A percentile compares a stretch with the other conserved stretches of the same genome.
Evolutionary conservation across 2,888 invertebrate genomes (phyloP).

Genomic region (Cryptocephalus moraei): DNA sequence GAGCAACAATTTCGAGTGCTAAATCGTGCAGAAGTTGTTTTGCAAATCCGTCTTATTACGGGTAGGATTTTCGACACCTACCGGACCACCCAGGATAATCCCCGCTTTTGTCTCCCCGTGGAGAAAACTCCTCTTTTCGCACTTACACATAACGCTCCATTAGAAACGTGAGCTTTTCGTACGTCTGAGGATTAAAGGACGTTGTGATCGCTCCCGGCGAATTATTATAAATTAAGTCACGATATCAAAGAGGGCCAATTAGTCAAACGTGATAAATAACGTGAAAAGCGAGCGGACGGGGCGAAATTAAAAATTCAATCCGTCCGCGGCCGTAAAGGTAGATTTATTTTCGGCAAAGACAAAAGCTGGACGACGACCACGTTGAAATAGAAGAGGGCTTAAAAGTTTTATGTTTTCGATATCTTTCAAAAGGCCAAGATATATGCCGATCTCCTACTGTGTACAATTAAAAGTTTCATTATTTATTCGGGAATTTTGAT

Average conservation of each 20-base stretch:
- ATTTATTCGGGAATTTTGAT: slow-evolving; percentile 20
- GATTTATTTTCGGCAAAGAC: background rate
- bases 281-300: too few species aligned
- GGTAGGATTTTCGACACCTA: too few species aligned
- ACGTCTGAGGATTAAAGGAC: too few species aligned
- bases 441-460: slow-evolving; percentile 19
- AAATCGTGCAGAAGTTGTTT: slow-evolving; percentile 12
- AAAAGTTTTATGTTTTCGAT: background rate
- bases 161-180: too few species aligned
- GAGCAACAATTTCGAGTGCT: slow-evolving; percentile 14
- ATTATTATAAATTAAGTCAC: background rate
- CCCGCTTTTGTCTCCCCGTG: too few species aligned
- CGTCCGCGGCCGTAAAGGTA: background rate
- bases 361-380: background rate
- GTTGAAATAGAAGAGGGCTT: background rate
- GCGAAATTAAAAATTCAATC: background rate
- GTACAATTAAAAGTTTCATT: slow-evolving; percentile 21
- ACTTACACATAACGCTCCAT: too few species aligned
- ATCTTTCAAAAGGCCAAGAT: slow-evolving; percentile 6
- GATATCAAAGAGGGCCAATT: background rate
- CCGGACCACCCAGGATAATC: too few species aligned
- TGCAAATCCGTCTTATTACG: too few species aligned
- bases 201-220: too few species aligned
- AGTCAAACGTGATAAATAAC: background rate
- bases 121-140: too few species aligned